Percentiles rank a stretch among this genome's conserved stretches.
phyloP scores from a whole-genome alignment of 2,113 vertebrate species.

The Alaudala cheleensis region DNA sequence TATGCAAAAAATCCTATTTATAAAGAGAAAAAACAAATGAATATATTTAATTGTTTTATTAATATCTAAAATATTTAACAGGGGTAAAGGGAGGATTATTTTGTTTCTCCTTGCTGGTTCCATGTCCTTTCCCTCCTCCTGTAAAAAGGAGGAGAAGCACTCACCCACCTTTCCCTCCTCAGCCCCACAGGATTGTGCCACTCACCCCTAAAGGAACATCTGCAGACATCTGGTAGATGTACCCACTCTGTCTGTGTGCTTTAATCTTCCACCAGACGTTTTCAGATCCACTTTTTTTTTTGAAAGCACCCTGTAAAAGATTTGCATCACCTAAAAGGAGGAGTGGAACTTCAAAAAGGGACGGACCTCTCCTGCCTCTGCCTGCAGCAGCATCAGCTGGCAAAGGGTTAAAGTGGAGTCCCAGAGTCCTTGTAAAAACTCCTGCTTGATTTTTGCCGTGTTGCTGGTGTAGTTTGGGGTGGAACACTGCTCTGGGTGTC shows the following conservation, averaged over 20 bases:
- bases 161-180: not conserved
- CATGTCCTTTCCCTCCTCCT: not conserved
- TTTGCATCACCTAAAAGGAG: not conserved
- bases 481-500: not conserved
- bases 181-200: fast-evolving
- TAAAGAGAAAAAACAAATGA: not conserved
- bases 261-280: not conserved
- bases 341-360: not conserved
- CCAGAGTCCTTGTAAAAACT: not conserved
- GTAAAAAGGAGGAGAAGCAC: not conserved
- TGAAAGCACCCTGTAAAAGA: not conserved
- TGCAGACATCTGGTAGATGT: not conserved
- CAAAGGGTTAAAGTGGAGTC: not conserved
- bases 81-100: not conserved
- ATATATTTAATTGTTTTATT: not conserved
- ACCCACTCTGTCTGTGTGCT: not conserved
- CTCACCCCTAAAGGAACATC: not conserved
- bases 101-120: not conserved
- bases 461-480: not conserved
- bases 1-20: not conserved
- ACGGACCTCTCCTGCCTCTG: not conserved
- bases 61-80: not conserved
- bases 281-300: not conserved
- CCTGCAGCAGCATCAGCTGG: not conserved
- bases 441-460: not conserved